These are phyloP conservation scores for Smutsia temminckii DNA, from an alignment of 2,797 vertebrate species.

Conservation along the genomic window DNA sequence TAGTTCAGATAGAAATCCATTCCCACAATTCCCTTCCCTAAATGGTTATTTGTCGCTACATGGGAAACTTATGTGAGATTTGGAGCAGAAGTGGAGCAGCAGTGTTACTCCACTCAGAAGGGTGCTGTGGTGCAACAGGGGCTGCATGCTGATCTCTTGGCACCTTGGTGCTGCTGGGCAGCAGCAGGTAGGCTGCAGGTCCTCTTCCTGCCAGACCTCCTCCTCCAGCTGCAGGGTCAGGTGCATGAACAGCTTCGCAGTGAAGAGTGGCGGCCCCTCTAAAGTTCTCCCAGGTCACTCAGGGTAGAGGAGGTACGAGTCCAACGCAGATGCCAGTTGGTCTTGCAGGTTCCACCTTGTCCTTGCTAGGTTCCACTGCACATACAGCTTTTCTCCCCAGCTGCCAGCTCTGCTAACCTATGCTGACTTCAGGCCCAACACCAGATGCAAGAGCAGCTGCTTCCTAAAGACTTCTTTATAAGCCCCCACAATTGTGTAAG, in stretches of 20 bases:
- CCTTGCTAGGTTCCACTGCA: background rate
- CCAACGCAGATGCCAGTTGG: background rate
- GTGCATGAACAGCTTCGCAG: background rate
- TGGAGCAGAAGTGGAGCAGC: background rate
- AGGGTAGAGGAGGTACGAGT: background rate
- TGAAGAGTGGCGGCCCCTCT: background rate
- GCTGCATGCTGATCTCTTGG: background rate
- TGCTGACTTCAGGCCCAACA: background rate
- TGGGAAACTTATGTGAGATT: background rate
- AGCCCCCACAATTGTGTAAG: background rate
- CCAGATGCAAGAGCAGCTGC: background rate
- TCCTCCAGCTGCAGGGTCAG: background rate
- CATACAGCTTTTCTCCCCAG: background rate
- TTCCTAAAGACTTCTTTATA: background rate
- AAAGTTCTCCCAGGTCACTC: background rate
- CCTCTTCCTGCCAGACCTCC: background rate
- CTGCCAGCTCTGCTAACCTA: background rate
- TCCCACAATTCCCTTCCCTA: background rate
- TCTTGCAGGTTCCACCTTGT: background rate
- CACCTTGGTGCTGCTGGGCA: background rate
- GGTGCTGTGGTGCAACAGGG: fast-evolving
- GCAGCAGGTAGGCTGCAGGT: background rate
- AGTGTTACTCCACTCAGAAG: background rate
- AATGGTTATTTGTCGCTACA: background rate
- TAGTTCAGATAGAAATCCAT: background rate